Conservation (phyloP, 2,888 invertebrate species). For the Melanostoma mellinum region DNA sequence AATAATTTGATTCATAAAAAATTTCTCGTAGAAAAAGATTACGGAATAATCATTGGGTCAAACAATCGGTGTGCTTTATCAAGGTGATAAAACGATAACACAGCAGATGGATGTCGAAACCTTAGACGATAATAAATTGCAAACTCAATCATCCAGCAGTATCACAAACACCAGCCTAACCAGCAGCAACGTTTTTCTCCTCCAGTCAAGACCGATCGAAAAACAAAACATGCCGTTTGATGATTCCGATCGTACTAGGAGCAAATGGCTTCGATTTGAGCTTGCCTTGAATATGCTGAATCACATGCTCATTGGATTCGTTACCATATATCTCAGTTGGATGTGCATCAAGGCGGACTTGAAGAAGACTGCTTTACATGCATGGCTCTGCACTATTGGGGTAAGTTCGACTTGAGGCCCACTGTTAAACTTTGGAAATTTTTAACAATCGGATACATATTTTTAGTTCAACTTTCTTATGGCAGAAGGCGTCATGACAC, state of each 20-base stretch:
- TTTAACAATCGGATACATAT: neutral
- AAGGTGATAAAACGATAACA: slow-evolving; percentile 34
- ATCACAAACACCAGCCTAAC: slow-evolving; percentile 21
- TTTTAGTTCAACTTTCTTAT: slow-evolving; percentile 77
- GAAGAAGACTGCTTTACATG: slow-evolving; percentile 76
- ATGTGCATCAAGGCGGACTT: slow-evolving; percentile 75
- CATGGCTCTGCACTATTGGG: slow-evolving; percentile 78
- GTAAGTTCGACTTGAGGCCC: slow-evolving; percentile 56
- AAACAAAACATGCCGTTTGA: slow-evolving; percentile 36
- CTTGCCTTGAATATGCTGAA: slow-evolving; percentile 76
- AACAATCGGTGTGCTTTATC: slow-evolving; percentile 30
- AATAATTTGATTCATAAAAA: neutral
- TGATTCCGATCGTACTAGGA: slow-evolving; percentile 19
- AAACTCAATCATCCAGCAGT: slow-evolving; percentile 34
- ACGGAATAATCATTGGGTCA: slow-evolving; percentile 24
- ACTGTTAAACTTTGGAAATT: neutral
- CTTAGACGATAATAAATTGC: slow-evolving; percentile 9
- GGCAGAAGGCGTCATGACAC: slow-evolving; percentile 79
- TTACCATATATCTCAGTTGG: slow-evolving; percentile 78
- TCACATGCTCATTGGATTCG: slow-evolving; percentile 78
- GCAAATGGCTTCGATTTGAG: slow-evolving; percentile 74
- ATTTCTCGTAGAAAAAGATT: neutral
- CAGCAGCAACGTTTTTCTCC: slow-evolving; percentile 51
- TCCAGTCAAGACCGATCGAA: slow-evolving; percentile 21
- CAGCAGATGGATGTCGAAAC: slow-evolving; percentile 32